phyloP scores from a whole-genome alignment of 1,140 invertebrate genomes.

The Andricus grossulariae region DNA sequence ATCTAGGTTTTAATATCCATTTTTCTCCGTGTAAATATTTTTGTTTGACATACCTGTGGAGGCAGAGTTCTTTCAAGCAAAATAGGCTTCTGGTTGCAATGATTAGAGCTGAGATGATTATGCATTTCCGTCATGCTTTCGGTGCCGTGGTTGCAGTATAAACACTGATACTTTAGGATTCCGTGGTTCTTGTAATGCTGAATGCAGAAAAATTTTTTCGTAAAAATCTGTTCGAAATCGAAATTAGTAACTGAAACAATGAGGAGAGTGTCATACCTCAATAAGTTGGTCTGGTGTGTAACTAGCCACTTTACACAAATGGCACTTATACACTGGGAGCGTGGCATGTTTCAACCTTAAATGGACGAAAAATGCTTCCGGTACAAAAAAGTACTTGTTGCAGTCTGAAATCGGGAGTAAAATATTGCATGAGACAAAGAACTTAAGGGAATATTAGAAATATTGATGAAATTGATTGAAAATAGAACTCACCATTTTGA shows the following conservation, averaged over 20 bases:
- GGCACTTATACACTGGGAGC: constrained; percentile 59
- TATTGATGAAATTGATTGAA: background rate
- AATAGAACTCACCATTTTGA: constrained; percentile 58
- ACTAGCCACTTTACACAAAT: constrained; percentile 55
- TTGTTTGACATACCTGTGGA: constrained; percentile 52
- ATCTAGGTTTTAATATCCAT: no score
- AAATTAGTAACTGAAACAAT: no score
- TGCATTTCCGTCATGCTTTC: constrained; percentile 70
- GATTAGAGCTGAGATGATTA: constrained; percentile 71
- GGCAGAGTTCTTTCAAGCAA: constrained; percentile 69
- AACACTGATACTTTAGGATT: constrained; percentile 75
- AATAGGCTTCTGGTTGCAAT: constrained; percentile 71
- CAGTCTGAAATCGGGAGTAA: constrained; percentile 61
- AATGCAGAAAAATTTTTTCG: constrained; percentile 29
- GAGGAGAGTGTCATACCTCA: constrained; percentile 46
- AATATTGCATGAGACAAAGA: constrained; percentile 1
- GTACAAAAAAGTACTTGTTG: constrained; percentile 66
- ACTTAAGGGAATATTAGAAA: background rate
- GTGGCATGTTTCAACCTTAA: constrained; percentile 64
- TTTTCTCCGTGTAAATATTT: no score
- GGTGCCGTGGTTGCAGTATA: constrained; percentile 74
- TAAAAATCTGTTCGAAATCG: no score
- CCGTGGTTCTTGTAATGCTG: constrained; percentile 74
- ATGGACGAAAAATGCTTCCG: constrained; percentile 67
- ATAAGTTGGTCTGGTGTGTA: constrained; percentile 58